Evolutionary conservation across 2,888 invertebrate genomes (phyloP), one percentile per base, ranked within the genome.

Genomic region (Lasioglossum zephyrum): DNA sequence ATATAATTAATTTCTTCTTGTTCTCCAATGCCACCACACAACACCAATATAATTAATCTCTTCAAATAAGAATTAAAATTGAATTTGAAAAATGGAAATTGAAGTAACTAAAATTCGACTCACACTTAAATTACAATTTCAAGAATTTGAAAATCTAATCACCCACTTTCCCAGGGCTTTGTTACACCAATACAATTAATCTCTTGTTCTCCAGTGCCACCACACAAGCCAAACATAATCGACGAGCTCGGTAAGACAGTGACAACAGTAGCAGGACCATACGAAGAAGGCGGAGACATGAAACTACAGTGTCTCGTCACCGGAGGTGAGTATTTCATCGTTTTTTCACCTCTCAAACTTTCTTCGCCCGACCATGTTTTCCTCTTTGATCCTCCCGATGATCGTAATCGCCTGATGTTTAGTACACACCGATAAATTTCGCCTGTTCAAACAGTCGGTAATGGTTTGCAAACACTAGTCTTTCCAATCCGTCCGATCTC

Each of bases 291-390:
- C 63, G 96, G 96, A 36, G 96, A 96, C 91, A 96, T 97, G 95
- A 97, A 96, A 93, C 96, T 98, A 81, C 97, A 97, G 91, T 98
- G 98, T 95, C 96, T 97, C 95, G 97, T 97, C 93, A 96, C 96
- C 92, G 97, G 97, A 96, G 98, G 98, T 97, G 96, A 96, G 96
- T 93, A 36, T 66, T 22, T 18, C 16, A 36, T 66, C 4, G 60
- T n/a, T 60, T 60, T 66, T 36, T 22, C 16, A 22, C 18, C 18
- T 26, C 8, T 22, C 41, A n/a, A 41, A 69, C n/a, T 41, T 49
- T 73, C 31, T 47, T 73, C 22, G 11, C 49, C 4, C 49, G 36
- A 36, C 36, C 47, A 26, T 9, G 26, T 36, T 36, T 31, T 5
- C 22, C 4, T 4, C 18, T 73, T 49, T 73, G 22, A 49, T 49